These are phyloP conservation scores for Hippocampus comes DNA, from an alignment of 2,113 vertebrate species.

Conservation along the genomic window DNA sequence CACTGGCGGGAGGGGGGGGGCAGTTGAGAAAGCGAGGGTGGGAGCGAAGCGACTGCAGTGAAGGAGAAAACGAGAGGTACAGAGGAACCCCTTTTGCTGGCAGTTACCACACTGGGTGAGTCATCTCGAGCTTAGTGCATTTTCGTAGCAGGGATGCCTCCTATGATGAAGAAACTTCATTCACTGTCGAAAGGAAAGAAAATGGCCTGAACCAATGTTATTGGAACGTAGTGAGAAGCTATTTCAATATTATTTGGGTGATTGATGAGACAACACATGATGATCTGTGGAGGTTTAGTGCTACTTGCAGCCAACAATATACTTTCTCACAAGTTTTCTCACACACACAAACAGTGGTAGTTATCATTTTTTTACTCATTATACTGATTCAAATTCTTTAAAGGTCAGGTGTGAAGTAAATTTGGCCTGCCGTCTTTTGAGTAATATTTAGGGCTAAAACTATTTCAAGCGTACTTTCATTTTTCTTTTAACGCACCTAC, in stretches of 20 bases:
- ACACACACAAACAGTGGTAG: too few relatives aligned
- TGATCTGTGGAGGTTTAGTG: conserved; percentile 13
- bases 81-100: conserved; percentile 63
- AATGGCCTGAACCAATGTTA: background rate
- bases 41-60: conserved; percentile 35
- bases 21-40: conserved; percentile 4
- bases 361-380: too few relatives aligned
- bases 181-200: conserved; percentile 11
- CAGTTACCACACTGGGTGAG: conserved; percentile 48
- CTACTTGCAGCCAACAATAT: background rate
- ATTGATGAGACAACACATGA: background rate
- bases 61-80: conserved; percentile 31
- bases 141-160: conserved; percentile 53
- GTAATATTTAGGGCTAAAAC: too few relatives aligned
- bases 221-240: background rate
- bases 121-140: conserved; percentile 53
- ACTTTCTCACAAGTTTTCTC: background rate
- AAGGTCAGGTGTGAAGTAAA: too few relatives aligned
- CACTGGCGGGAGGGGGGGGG: conserved; percentile 7
- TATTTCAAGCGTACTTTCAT: too few relatives aligned
- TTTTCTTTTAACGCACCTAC: too few relatives aligned
- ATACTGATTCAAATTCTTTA: too few relatives aligned
- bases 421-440: too few relatives aligned
- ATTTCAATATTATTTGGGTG: background rate
- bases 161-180: conserved; percentile 9